Evolutionary conservation across 2,888 invertebrate genomes (phyloP), one percentile per base, ranked within the genome.

Genomic region (Pyrocoelia pectoralis): DNA sequence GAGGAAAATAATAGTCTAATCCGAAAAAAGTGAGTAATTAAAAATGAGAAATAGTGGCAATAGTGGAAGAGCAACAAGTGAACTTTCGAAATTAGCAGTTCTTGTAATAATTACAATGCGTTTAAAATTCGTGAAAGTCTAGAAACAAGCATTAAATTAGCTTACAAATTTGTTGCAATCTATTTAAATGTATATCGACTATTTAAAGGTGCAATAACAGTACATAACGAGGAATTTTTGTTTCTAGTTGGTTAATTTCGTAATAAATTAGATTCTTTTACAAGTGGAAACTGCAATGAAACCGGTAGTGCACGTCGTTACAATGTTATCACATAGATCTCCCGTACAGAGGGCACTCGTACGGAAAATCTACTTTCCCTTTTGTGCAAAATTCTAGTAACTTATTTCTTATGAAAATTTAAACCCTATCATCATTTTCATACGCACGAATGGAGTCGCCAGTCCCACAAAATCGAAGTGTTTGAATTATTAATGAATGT

Each of bases 331-430:
- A 6, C 53, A 15, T 18, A 33, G 33, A 53, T 33, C 50, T 53
- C 17, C n/a, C 18, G n/a, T 24, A 24, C 6, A 5, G 33, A 18
- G 40, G 17, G 13, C 38, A 53, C 17, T 53, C 15, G 53, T 17
- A 53, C 14, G 53, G 53, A 53, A 53, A 53, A 53, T 53, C n/a
- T 53, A 53, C 53, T 53, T 53, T 53, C 53, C 38, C 53, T 53
- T 53, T 53, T 53, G 53, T 53, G 28, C 14, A 14, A 14, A 51
- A 18, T 51, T 51, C 14, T 8, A 2, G 3, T 24, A 24, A 24
- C 24, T 24, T 24, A 24, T 24, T 24, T 24, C 24, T 24, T 24
- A 24, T 24, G 24, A 24, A 24, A 24, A 24, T 24, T 24, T 24
- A 24, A 24, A 24, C 24, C 24, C 24, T 24, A 24, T 24, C 24